Base-by-base conservation (phyloP, 2,888 invertebrate species). In the Siphonodentalium dalli region DNA sequence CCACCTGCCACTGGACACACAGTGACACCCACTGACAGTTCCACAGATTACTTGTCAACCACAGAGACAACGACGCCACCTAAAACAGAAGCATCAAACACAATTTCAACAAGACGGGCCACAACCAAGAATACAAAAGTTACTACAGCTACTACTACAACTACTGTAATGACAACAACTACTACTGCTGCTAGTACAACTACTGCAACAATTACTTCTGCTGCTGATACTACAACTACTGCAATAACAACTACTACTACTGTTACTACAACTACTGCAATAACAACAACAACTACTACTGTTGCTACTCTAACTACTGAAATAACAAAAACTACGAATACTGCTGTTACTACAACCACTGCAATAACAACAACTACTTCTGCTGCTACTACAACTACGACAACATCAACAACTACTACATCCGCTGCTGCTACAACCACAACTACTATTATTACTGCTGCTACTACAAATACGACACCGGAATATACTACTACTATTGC, bases 331-430 rank as follows among this genome's bases (percentile, higher is more conserved):
- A 43, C 50, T 54, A 34, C 50, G 42, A 35, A 37, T 54, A 43
- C 50, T 37, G 35, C 54, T 53, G 43, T 44, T 42, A 54, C 54
- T 54, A 43, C 50, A 43, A 44, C 43, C 43, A 54, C 54, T 54
- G 44, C 50, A 44, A 35, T 50, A 43, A 54, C 50, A 43, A 35
- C 54, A 53, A 53, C 50, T 37, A 53, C 50, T 54, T 35, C 44
- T 54, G 43, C 54, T 54, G 37, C 50, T 54, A 42, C 54, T 54
- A 52, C 50, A 43, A 35, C 54, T 53, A 43, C 50, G 52, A 43
- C 50, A 35, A 43, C 54, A 39, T 39, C 46, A 24, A 38, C 49
- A 21, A 29, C 46, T 39, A 21, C 38, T 39, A 38, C 27, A 21
- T 39, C 26, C 24, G 8, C 37, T 40, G 7, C 37, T 27, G 29